Base-by-base conservation (phyloP, 2,113 vertebrate species). In the Circaetus cinerascens region DNA sequence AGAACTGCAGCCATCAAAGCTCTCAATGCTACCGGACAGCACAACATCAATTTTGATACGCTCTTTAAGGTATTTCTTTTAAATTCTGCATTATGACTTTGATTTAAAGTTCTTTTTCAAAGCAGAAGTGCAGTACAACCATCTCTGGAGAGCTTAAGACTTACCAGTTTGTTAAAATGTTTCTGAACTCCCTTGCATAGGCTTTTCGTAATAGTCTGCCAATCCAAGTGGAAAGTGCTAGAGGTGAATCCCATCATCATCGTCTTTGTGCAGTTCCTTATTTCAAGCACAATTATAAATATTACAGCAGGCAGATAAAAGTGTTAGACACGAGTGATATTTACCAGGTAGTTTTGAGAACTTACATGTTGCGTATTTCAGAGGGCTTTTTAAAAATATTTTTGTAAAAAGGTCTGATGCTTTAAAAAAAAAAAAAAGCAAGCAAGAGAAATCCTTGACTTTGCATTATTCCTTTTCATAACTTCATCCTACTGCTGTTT, bases 1-100 rank as follows among this genome's bases (percentile, higher is more conserved):
- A 99, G 99, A 97, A 98, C 99, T 32, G 95, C 97, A 41, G 99
- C 99, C 84, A 98, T 98, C 89, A 98, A 98, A 96, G 99, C 99
- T 43, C 94, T 99, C 46, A 99, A 99, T 94, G 96, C 97, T 41
- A 99, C 98, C 0, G 99, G 99, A 45, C 99, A 99, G 90, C 96
- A 94, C 6, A 96, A 99, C 84, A 98, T 99, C 84, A 98, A 97
- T 84, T 87, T 98, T 55, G 92, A 98, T 18, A 93, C 98, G 0
- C 98, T 99, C 53, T 99, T 98, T 96, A 91, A 99, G 98, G 99
- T 98, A 98, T 97, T 60, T 38, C 5, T 64, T 50, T 19, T 32
- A 27, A 62, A 16, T 62, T 90, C 43, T 83, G 26, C 12, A 0
- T 29, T 40, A 17, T 84, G 34, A 32, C 10, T 82, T 79, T 7